phyloP scores from a whole-genome alignment of 2,113 vertebrate genomes.

The Lathamus discolor region DNA sequence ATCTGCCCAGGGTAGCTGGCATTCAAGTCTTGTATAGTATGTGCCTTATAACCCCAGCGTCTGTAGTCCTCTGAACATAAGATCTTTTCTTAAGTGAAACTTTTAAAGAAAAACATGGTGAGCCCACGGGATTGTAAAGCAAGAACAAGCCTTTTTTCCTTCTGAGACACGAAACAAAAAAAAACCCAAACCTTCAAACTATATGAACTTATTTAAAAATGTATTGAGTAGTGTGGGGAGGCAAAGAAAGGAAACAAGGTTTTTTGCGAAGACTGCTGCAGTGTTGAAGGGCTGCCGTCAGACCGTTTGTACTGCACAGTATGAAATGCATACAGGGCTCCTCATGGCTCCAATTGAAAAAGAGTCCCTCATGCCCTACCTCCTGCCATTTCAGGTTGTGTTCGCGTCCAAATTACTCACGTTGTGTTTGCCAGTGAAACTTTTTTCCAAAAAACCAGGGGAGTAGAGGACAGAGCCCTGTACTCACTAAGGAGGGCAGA shows the following conservation, averaged over 20 bases:
- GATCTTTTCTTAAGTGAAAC: background rate
- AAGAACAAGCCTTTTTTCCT: background rate
- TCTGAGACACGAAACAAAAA: background rate
- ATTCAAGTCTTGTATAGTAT: background rate
- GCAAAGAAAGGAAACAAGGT: background rate
- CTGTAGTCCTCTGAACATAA: background rate
- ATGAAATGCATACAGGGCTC: background rate
- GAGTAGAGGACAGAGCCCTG: background rate
- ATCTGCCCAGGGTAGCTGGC: background rate
- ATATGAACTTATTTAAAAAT: background rate
- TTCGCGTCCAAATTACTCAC: background rate
- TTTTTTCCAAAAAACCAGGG: background rate
- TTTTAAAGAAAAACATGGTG: background rate
- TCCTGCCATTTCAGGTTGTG: background rate
- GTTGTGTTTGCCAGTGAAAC: background rate
- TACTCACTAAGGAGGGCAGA: background rate
- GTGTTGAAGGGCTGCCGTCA: background rate
- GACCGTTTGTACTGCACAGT: background rate
- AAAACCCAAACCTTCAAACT: rapidly evolving
- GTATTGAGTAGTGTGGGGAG: background rate
- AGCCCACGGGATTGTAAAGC: background rate
- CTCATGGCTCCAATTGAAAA: background rate
- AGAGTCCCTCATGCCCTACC: background rate
- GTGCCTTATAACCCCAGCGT: background rate
- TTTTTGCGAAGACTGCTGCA: background rate